These are phyloP conservation scores for Drosophila gaucha DNA, from an alignment of 2,888 invertebrate genomes.

Conservation along the genomic window DNA sequence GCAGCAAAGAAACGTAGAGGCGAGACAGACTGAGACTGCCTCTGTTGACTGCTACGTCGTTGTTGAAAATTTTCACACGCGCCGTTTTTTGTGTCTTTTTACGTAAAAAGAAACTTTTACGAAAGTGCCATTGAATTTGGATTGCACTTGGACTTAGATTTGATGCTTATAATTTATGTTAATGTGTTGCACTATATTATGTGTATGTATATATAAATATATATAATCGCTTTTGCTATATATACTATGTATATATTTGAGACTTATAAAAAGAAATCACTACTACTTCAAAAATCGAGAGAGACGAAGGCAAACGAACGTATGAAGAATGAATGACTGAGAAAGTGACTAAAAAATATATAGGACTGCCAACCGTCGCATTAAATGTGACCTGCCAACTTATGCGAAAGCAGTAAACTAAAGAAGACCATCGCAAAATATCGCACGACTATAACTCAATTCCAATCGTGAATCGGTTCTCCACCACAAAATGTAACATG, in stretches of 20 bases:
- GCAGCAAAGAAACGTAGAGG: conserved; percentile 53
- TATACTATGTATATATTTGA: conserved; percentile 59
- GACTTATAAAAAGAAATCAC: conserved; percentile 59
- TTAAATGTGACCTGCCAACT: conserved; percentile 27
- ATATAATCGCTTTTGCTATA: conserved; percentile 42
- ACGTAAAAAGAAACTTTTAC: conserved; percentile 69
- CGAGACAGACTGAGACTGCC: conserved; percentile 35
- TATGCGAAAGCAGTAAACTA: conserved; percentile 3
- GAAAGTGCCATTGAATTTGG: conserved; percentile 48
- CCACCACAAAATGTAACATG: conserved; percentile 5
- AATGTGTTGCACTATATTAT: conserved; percentile 51
- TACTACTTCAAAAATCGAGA: conserved; percentile 59
- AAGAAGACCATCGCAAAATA: conserved; percentile 9
- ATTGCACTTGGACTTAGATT: conserved; percentile 54
- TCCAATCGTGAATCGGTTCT: conserved; percentile 5
- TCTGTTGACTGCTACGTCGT: conserved; percentile 51
- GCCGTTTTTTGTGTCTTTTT: conserved; percentile 67
- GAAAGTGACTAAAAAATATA: conserved; percentile 55
- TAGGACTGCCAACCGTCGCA: conserved; percentile 32
- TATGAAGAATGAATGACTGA: conserved; percentile 57
- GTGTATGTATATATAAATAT: conserved; percentile 38
- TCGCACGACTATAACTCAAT: background rate
- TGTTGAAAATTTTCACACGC: conserved; percentile 77
- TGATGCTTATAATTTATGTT: conserved; percentile 28
- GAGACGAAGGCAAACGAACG: conserved; percentile 59